These are phyloP conservation scores for Microplitis deprimator DNA, from an alignment of 2,888 invertebrate genomes.

Conservation along the genomic window DNA sequence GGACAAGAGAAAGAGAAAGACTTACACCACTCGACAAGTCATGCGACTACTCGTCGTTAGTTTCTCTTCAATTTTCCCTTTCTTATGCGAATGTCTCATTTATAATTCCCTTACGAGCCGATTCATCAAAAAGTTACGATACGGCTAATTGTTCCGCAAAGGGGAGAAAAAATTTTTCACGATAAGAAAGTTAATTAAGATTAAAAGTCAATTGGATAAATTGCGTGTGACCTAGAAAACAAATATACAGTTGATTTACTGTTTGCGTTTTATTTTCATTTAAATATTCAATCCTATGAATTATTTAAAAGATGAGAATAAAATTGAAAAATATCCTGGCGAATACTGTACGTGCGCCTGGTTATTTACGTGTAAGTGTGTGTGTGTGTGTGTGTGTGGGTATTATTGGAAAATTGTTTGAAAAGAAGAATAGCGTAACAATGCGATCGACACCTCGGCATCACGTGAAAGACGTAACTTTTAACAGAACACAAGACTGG, in stretches of 20 bases:
- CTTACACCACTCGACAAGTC: slow-evolving; percentile 27
- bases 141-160: not conserved
- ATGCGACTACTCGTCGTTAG: not conserved
- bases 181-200: slow-evolving; percentile 1
- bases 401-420: slow-evolving; percentile 11
- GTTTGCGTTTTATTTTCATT: not conserved
- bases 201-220: not conserved
- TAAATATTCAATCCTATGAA: not conserved
- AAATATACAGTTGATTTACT: too few relatives aligned
- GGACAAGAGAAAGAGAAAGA: slow-evolving; percentile 18
- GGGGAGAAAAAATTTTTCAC: not conserved
- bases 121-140: not conserved
- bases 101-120: not conserved
- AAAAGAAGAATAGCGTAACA: slow-evolving; percentile 48
- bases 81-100: not conserved
- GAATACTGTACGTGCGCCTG: not conserved
- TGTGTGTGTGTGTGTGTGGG: not conserved
- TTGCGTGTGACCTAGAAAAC: too few relatives aligned
- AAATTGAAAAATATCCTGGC: not conserved
- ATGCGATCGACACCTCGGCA: slow-evolving; percentile 46
- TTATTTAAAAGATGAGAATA: not conserved
- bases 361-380: not conserved
- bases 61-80: slow-evolving; percentile 3
- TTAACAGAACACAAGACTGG: slow-evolving; percentile 33
- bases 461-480: slow-evolving; percentile 42